A percentile compares a stretch with the other conserved stretches of the same genome.
Conservation (phyloP, 2,113 vertebrate genomes). For the Paracyprichromis sp. region DNA sequence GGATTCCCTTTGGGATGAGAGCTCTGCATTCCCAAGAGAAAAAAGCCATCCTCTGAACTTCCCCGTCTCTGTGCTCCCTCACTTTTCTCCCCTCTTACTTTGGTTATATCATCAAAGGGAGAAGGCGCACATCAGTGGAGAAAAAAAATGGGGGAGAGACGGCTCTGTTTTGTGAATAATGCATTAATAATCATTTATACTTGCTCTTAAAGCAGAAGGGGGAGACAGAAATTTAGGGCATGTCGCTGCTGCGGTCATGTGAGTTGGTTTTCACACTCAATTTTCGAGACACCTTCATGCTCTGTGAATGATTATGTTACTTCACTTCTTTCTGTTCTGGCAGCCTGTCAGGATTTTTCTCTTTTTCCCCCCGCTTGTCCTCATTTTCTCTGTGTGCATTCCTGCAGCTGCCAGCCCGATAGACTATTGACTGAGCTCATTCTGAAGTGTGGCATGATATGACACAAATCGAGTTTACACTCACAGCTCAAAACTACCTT, state of each 20-base stretch:
- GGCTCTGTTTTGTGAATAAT: slow-evolving; percentile 63
- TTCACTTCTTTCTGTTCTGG: slow-evolving; percentile 25
- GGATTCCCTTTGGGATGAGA: slow-evolving; percentile 39
- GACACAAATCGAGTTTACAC: slow-evolving; percentile 41
- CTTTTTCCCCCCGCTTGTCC: not conserved
- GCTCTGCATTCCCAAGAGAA: slow-evolving; percentile 40
- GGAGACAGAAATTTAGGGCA: slow-evolving; percentile 38
- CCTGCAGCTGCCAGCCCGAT: slow-evolving; percentile 24
- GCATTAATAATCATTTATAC: slow-evolving; percentile 53
- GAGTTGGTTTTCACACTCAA: slow-evolving; percentile 7
- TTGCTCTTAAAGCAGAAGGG: slow-evolving; percentile 13
- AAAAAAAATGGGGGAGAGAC: slow-evolving; percentile 24
- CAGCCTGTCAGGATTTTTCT: slow-evolving; percentile 26
- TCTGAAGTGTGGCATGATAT: slow-evolving; percentile 26
- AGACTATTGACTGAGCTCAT: slow-evolving; percentile 42
- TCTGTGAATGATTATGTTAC: slow-evolving; percentile 36
- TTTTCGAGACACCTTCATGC: slow-evolving; percentile 38
- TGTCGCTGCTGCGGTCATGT: slow-evolving; percentile 3
- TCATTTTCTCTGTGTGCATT: slow-evolving; percentile 21
- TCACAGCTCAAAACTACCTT: slow-evolving; percentile 8
- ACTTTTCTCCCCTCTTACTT: slow-evolving; percentile 33
- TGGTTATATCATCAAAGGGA: slow-evolving; percentile 63
- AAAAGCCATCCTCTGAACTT: slow-evolving; percentile 52
- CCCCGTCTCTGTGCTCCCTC: slow-evolving; percentile 33
- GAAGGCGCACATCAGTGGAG: slow-evolving; percentile 42